Evolutionary conservation across 2,888 invertebrate species (phyloP).

Genomic region (Chromoteleia sp.): DNA sequence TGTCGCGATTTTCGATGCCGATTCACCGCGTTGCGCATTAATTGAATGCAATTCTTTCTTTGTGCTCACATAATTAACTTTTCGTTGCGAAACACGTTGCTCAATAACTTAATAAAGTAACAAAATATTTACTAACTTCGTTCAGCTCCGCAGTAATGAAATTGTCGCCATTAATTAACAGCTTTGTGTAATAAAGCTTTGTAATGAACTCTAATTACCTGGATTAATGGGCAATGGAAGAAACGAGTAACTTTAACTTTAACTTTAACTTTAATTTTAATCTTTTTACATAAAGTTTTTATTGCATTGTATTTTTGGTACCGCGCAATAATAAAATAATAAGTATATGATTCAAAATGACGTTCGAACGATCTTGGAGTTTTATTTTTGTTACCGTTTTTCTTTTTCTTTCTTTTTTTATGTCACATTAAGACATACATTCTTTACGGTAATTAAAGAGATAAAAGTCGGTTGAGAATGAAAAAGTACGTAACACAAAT

Average conservation of each 20-base stretch:
- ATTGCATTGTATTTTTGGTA: too few species aligned
- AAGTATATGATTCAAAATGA: too few species aligned
- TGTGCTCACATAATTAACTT: conserved; percentile 2
- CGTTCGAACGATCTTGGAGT: too few species aligned
- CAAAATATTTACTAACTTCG: conserved; percentile 25
- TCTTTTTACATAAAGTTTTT: too few species aligned
- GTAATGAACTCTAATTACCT: conserved; percentile 13
- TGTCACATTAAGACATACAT: too few species aligned
- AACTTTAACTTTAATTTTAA: too few species aligned
- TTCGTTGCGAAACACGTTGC: conserved; percentile 31
- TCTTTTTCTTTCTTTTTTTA: too few species aligned
- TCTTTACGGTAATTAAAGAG: too few species aligned
- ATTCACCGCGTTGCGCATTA: not conserved
- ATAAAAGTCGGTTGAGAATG: too few species aligned
- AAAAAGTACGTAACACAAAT: too few species aligned
- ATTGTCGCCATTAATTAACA: conserved; percentile 26
- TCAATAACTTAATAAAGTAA: conserved; percentile 30
- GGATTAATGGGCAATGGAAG: conserved; percentile 8
- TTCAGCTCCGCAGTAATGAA: conserved; percentile 14
- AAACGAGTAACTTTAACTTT: not conserved
- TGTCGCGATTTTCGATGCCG: not conserved
- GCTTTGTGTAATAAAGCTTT: conserved; percentile 20
- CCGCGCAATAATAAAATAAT: too few species aligned
- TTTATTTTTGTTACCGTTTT: too few species aligned
- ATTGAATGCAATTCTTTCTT: conserved; percentile 12